Evolutionary conservation across 2,113 vertebrate genomes (phyloP).

Genomic region (Mesoclemmys tuberculata): DNA sequence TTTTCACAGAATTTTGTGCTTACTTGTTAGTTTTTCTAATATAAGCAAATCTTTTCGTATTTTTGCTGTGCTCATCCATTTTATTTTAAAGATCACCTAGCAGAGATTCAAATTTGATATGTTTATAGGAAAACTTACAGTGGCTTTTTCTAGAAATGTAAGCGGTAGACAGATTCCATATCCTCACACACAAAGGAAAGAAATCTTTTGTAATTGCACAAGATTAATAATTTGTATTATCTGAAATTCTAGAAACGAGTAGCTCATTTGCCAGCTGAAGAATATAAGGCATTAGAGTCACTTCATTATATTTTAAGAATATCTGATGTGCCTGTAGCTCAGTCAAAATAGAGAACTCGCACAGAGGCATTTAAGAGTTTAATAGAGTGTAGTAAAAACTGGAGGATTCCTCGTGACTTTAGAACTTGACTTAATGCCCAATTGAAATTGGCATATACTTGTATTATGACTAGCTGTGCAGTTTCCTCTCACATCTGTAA

Average conservation of each 20-base stretch:
- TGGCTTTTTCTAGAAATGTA: accelerated
- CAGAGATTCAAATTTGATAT: background rate
- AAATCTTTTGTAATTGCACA: background rate
- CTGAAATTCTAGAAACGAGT: background rate
- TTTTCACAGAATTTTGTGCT: background rate
- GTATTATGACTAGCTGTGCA: constrained; percentile 47
- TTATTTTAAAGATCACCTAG: background rate
- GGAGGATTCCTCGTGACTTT: background rate
- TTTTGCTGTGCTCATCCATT: background rate
- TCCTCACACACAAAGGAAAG: background rate
- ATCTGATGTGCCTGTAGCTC: background rate
- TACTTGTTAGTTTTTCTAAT: background rate
- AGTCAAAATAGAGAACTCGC: background rate
- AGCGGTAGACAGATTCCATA: background rate
- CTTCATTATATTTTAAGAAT: accelerated
- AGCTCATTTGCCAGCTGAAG: accelerated
- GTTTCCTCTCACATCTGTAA: constrained; percentile 76
- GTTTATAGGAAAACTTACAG: background rate
- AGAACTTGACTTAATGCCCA: constrained; percentile 18
- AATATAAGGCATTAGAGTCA: background rate
- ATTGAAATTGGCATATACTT: constrained; percentile 16
- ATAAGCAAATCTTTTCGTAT: background rate
- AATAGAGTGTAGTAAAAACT: background rate
- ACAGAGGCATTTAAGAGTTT: background rate
- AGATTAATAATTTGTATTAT: background rate